phyloP scores from a whole-genome alignment of 2,888 invertebrate species.

The Lasioglossum zephyrum region DNA sequence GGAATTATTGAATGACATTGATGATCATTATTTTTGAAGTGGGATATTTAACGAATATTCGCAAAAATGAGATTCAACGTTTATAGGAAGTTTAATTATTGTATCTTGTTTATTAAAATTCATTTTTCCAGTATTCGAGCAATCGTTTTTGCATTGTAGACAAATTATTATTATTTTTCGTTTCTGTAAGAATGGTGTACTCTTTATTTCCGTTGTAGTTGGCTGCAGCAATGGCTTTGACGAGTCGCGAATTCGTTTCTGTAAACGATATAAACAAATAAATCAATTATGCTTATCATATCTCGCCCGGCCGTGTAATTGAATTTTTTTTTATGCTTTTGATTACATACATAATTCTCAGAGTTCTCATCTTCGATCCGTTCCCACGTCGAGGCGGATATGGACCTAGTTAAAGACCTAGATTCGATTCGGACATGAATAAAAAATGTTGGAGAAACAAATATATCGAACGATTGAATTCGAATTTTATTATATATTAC shows the following conservation, averaged over 20 bases:
- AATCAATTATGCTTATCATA: not conserved
- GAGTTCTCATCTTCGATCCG: constrained; percentile 33
- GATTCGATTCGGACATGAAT: constrained; percentile 27
- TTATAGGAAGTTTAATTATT: not conserved
- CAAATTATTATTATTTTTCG: not conserved
- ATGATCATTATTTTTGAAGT: constrained; percentile 11
- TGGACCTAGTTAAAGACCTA: constrained; percentile 30
- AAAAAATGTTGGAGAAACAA: not conserved
- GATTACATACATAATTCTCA: constrained; percentile 12
- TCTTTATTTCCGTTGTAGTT: not conserved
- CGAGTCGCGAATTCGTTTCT: not conserved
- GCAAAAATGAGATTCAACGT: not conserved
- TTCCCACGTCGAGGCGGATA: constrained; percentile 19
- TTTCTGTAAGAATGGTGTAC: not conserved
- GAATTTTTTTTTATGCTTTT: constrained; percentile 5
- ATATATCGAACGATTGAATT: constrained; percentile 10
- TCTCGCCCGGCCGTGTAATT: not conserved
- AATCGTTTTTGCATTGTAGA: not conserved
- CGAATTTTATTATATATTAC: not conserved
- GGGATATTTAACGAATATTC: not conserved
- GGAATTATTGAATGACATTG: not conserved
- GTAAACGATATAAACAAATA: not conserved
- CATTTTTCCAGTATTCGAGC: not conserved
- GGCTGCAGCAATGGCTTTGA: not conserved
- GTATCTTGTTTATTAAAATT: not conserved